phyloP scores from a whole-genome alignment of 2,888 invertebrate species.

The Drosophila seclusa region DNA sequence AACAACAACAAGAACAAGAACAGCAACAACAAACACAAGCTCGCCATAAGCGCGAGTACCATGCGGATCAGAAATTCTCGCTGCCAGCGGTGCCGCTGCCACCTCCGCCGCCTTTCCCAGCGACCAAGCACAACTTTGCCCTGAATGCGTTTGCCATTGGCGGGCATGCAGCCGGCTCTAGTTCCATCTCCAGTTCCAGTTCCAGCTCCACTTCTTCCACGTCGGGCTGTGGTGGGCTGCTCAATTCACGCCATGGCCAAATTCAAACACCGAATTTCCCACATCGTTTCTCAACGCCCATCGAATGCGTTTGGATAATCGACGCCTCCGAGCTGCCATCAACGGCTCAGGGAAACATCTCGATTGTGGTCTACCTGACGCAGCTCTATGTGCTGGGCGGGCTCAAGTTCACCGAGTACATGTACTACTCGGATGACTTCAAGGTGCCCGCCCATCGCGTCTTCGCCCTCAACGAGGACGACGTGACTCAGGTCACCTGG shows the following conservation, averaged over 20 bases:
- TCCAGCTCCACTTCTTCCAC: constrained; percentile 24
- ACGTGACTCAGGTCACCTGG: constrained; percentile 89
- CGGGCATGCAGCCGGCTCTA: constrained; percentile 30
- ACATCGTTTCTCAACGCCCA: constrained; percentile 91
- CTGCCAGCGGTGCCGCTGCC: constrained; percentile 81
- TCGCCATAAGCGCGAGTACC: constrained; percentile 44
- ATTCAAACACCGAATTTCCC: constrained; percentile 95
- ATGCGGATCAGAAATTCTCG: constrained; percentile 72
- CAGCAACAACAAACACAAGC: constrained; percentile 22
- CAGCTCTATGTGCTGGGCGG: constrained; percentile 94
- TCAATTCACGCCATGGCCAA: constrained; percentile 88
- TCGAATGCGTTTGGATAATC: constrained; percentile 94
- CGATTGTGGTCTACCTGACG: constrained; percentile 94
- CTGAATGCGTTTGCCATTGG: constrained; percentile 68
- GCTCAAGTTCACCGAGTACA: constrained; percentile 90
- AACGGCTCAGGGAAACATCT: constrained; percentile 86
- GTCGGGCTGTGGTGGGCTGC: constrained; percentile 88
- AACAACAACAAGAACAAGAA: constrained; percentile 16
- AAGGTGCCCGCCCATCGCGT: constrained; percentile 89
- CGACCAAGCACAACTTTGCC: constrained; percentile 68
- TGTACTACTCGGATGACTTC: constrained; percentile 89
- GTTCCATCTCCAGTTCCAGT: constrained; percentile 12
- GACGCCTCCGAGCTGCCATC: constrained; percentile 89
- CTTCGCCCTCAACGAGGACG: constrained; percentile 90
- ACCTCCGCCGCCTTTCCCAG: constrained; percentile 77